Base-by-base conservation (phyloP, 2,113 vertebrate genomes). In the Xyliphius kryptos region DNA sequence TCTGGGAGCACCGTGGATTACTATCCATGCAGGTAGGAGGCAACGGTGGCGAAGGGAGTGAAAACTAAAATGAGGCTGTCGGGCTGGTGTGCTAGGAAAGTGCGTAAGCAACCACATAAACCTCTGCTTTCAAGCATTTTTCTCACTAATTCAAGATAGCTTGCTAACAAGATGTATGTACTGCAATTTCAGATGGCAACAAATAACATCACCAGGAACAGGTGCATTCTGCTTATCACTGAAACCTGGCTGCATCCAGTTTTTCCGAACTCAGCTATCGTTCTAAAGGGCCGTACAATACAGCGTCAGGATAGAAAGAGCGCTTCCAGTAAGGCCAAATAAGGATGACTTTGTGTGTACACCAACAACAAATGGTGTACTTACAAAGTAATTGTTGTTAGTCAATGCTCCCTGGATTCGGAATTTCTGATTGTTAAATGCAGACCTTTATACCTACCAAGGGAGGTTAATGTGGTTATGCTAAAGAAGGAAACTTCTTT, bases 141-240 rank as follows among this genome's bases (percentile, higher is more conserved):
- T 5, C 53, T 56, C 16, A 56, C 43, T 0, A 66, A 57, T 32
- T 49, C 50, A 6, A 54, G 61, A 44, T 44, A 54, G 13, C 46
- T 66, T 3, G 7, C 47, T 1, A 66, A 66, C 19, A 57, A 59
- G 15, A 66, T 58, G 19, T 20, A 54, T 12, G 20, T 47, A 55
- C 9, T 57, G 40, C 36, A 8, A n/a, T 38, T 57, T 8, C 55
- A 57, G 2, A 15, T n/a, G 9, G 17, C 38, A 43, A 14, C 37
- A 21, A 57, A 43, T 8, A 43, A 43, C 5, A 43, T 41, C 6
- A 3, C 36, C 5, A 56, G 5, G 54, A 10, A 19, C 37, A 41
- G 37, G 7, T 40, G 36, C 54, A 19, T 56, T 41, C 15, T 56
- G 15, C 54, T 41, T 1, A 19, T 56, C 16, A 56, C 37, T 12